phyloP scores from a whole-genome alignment of 1,140 invertebrate genomes.

The Tribolium madens region DNA sequence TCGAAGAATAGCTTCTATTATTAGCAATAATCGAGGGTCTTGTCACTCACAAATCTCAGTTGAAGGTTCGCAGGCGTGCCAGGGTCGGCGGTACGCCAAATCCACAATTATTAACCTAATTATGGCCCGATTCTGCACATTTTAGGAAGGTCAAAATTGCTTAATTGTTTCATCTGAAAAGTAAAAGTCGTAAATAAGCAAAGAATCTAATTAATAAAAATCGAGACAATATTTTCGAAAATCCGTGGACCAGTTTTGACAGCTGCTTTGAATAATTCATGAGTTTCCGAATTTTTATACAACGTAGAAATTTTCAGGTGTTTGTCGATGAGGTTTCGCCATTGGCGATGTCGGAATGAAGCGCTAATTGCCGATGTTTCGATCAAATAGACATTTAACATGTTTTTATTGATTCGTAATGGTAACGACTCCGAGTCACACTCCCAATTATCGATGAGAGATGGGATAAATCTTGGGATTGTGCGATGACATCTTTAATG shows the following conservation, averaged over 20 bases:
- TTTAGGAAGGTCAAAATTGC: not conserved
- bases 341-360: conserved; percentile 3
- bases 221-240: conserved; percentile 25
- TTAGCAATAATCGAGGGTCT: conserved; percentile 3
- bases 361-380: conserved; percentile 1
- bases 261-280: conserved; percentile 16
- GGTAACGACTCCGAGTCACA: conserved; percentile 1
- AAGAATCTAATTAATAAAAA: not conserved
- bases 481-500: conserved; percentile 19
- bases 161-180: conserved; percentile 15
- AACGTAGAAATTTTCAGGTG: conserved; percentile 35
- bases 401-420: conserved; percentile 30
- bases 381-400: conserved; percentile 20
- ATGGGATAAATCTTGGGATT: conserved; percentile 8
- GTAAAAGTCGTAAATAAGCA: conserved; percentile 25
- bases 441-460: not conserved
- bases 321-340: conserved; percentile 6
- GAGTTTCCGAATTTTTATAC: conserved; percentile 33
- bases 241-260: conserved; percentile 11
- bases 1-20: conserved; percentile 17
- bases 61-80: conserved; percentile 25
- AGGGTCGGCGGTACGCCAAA: conserved; percentile 13
- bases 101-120: conserved; percentile 25
- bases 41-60: conserved; percentile 34
- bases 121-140: not conserved